Evolutionary conservation across 2,113 vertebrate genomes (phyloP), one percentile per base, ranked within the genome.

Genomic region (Microcebus lehilahytsara): DNA sequence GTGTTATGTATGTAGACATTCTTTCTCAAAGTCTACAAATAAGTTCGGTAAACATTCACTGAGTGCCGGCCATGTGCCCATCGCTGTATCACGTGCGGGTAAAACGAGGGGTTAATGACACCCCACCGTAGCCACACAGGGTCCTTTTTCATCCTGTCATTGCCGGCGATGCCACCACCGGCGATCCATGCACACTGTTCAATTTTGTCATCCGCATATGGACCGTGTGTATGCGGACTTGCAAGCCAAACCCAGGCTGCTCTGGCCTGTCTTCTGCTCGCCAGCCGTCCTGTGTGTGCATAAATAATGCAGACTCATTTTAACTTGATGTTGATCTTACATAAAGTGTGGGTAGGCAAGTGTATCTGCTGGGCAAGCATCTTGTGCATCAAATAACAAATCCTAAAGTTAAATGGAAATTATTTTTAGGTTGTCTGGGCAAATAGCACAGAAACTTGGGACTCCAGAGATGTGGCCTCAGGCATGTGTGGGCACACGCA

Each of bases 351-450:
- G 94, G 79, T 81, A 96, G 89, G 81, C 94, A 89, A 96, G 89
- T 56, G 1, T 97, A 92, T 95, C 84, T 92, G 79, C 92, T 95
- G 37, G 88, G 93, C 95, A 96, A 96, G 91, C 86, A 90, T 92
- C 93, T 93, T 96, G 83, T 87, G 51, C 75, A 94, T 92, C 85
- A 95, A 91, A 93, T 85, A 93, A 91, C 83, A 89, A 83, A 89
- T 89, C 93, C 84, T 95, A 25, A 91, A 96, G 84, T 97, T 96
- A 81, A 89, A 60, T 77, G 87, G 84, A 95, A 93, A 87, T 97
- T 97, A 97, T 97, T 98, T 97, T 97, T 97, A 97, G 97, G 84
- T 89, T 94, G 95, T 97, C 93, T 97, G 87, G 84, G 72, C 40
- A 97, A 95, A 95, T 40, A 97, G 78, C 69, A 72, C 72, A 56